phyloP scores from a whole-genome alignment of 1,140 invertebrate species.

The Ceratoteleas bidentatus region DNA sequence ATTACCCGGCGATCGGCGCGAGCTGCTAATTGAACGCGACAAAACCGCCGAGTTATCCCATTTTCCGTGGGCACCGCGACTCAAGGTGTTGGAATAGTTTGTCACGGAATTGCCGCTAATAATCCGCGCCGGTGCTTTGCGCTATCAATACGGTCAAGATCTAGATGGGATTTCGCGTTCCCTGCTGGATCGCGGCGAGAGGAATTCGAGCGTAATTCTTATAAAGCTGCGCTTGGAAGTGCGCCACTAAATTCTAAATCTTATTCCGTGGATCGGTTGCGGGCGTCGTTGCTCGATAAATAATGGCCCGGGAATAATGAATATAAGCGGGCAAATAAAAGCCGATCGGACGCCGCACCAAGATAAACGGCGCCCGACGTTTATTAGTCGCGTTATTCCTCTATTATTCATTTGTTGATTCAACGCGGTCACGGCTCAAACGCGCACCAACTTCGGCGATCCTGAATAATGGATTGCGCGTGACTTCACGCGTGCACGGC shows the following conservation, averaged over 20 bases:
- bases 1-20: neutral
- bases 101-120: too few relatives aligned
- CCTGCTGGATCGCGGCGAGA: constrained; percentile 26
- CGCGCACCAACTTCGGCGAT: constrained; percentile 13
- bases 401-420: constrained; percentile 27
- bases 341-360: neutral
- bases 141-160: too few relatives aligned
- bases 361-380: constrained; percentile 9
- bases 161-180: too few relatives aligned
- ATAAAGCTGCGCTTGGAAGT: constrained; percentile 30
- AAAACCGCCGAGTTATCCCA: too few relatives aligned
- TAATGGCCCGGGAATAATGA: constrained; percentile 41
- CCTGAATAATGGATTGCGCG: constrained; percentile 23
- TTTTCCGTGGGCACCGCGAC: too few relatives aligned
- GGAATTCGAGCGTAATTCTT: constrained; percentile 58
- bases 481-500: constrained; percentile 26
- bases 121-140: too few relatives aligned
- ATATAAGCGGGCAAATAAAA: constrained; percentile 33
- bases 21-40: constrained; percentile 1
- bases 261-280: constrained; percentile 44
- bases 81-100: too few relatives aligned
- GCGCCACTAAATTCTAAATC: constrained; percentile 54
- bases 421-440: constrained; percentile 6
- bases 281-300: constrained; percentile 23
- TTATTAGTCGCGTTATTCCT: constrained; percentile 26